Base-by-base conservation (phyloP, 2,113 vertebrate genomes). In the Neodontobutis hainanensis region DNA sequence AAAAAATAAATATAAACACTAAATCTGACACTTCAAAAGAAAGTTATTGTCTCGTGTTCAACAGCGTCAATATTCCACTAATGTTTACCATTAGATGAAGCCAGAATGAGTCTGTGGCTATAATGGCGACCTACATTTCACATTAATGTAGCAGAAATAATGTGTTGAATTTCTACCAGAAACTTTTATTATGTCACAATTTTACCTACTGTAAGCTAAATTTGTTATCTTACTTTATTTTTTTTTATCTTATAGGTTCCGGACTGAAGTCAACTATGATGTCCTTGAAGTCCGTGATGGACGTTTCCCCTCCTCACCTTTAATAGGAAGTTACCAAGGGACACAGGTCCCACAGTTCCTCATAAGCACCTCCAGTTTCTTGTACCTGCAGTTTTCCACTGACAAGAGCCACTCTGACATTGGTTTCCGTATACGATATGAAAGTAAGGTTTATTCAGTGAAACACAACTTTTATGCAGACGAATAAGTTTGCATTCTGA, bases 311-410 rank as follows among this genome's bases (percentile, higher is more conserved):
- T 98, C 97, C 0, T 97, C 97, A 0, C 93, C 95, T 0, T 73
- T 99, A 51, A 97, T 99, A 32, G 97, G 97, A 3, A 94, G 96
- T 70, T 99, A 98, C 59, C 96, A 99, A 1, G 97, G 97, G 34
- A 99, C 97, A 8, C 97, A 99, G 86, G 97, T 99, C 40, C 97
- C 97, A 4, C 97, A 98, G 93, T 99, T 99, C 87, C 95, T 99
- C 78, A 98, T 98, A 89, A 99, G 97, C 90, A 99, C 96, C 88
- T 97, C 96, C 89, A 99, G 94, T 92, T 97, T 94, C 85, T 90
- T 99, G 70, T 98, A 92, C 78, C 94, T 99, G 11, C 94, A 97
- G 51, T 99, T 99, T 90, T 96, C 95, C 16, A 99, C 97, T 0
- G 97, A 99, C 92, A 99, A 99, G 87, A 99, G 97, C 84, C 97